Evolutionary conservation across 2,113 vertebrate species (phyloP), one percentile per base, ranked within the genome.

Genomic region (Albula glossodonta): DNA sequence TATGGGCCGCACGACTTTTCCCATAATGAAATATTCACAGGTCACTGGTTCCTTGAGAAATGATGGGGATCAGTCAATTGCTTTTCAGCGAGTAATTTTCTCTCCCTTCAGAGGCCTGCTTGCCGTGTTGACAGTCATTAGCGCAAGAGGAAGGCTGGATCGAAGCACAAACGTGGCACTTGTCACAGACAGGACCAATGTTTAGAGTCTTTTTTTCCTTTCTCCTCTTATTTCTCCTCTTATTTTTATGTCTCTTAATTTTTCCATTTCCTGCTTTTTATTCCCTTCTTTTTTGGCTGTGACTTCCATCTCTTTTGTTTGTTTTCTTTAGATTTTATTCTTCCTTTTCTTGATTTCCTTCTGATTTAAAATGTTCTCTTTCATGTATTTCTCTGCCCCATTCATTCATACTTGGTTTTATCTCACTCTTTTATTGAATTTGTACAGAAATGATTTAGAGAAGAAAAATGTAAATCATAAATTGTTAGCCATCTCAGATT

Each of bases 31-130:
- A 98, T 89, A 90, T 88, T 92, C 90, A 91, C 90, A 91, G 91
- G 90, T 89, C 90, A 88, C 83, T 95, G 93, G 91, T 96, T 97
- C 95, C 95, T 91, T 97, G 97, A 98, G 97, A 96, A 97, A 97
- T 97, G 97, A 96, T 94, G 95, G 96, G 96, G 97, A 96, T 96
- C 97, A 96, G 96, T 98, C 97, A 96, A 95, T 97, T 97, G 97
- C 97, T 98, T 98, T 95, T 96, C 97, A 96, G 96, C 95, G 96
- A 97, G 97, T 97, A 95, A 96, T 97, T 97, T 97, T 97, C 96
- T 94, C 94, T 93, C 92, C 92, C 93, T 92, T 90, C 93, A 81
- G 82, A 87, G 87, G 94, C 93, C 93, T 92, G 88, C 93, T 93
- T 94, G 93, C 93, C 92, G 52, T 93, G 93, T 94, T 95, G 94